Conservation (phyloP, 1,140 invertebrate species). For the Bradysia coprophila region DNA sequence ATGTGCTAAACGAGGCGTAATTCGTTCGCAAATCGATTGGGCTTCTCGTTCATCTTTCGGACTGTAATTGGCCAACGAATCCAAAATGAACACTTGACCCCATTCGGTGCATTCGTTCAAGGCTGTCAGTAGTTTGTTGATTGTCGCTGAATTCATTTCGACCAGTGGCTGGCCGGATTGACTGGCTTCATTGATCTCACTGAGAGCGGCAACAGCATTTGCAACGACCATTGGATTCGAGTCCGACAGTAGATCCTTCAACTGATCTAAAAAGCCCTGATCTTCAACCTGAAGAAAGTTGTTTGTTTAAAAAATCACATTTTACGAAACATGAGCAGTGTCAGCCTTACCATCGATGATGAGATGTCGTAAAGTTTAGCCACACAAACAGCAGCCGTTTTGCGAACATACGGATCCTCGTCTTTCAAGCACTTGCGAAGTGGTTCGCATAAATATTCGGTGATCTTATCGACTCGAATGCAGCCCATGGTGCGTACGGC, state of each 20-base stretch:
- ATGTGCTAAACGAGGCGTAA: constrained; percentile 93
- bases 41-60: constrained; percentile 96
- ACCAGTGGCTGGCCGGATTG: constrained; percentile 81
- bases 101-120: constrained; percentile 99
- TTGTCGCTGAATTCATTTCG: constrained; percentile 91
- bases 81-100: constrained; percentile 98
- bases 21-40: constrained; percentile 98
- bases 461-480: constrained; percentile 99
- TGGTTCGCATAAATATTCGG: constrained; percentile 98
- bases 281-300: constrained; percentile 14
- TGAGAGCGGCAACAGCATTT: constrained; percentile 96
- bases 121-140: constrained; percentile 96
- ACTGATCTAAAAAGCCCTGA: constrained; percentile 93
- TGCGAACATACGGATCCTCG: constrained; percentile 98
- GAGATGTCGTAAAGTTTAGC: constrained; percentile 99
- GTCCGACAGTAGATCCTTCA: constrained; percentile 94
- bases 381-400: constrained; percentile 98
- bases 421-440: constrained; percentile 96
- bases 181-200: constrained; percentile 96
- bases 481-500: constrained; percentile 99
- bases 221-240: constrained; percentile 99
- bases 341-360: constrained; percentile 91
- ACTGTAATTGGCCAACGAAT: constrained; percentile 92
- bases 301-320: background rate
- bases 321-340: too few relatives aligned